Percentiles rank a stretch among this genome's conserved stretches.
Evolutionary conservation across 2,888 invertebrate genomes (phyloP).

Genomic region (Leptinotarsa juncta): DNA sequence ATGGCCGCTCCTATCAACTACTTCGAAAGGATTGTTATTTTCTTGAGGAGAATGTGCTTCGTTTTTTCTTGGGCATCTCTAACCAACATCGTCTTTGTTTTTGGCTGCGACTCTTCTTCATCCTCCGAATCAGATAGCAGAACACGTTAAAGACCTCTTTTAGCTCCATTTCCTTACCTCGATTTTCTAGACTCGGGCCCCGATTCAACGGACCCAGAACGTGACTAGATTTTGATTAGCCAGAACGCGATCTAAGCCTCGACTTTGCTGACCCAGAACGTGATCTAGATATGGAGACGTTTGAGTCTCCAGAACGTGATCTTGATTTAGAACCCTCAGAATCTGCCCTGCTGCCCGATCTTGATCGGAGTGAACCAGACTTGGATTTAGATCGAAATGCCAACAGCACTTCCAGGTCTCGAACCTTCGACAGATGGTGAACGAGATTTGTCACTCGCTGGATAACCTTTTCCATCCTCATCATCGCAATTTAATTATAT

Average conservation of each 20-base stretch:
- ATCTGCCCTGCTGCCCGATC: conserved; percentile 42
- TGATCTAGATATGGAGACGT: conserved; percentile 51
- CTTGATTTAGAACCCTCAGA: conserved; percentile 50
- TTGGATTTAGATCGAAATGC: conserved; percentile 59
- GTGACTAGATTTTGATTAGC: conserved; percentile 44
- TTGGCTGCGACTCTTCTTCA: conserved; percentile 59
- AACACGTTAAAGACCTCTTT: conserved; percentile 56
- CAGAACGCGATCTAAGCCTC: conserved; percentile 46
- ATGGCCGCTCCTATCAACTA: conserved; percentile 60
- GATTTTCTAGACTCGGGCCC: conserved; percentile 28
- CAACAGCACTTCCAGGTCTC: conserved; percentile 53
- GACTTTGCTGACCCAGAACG: conserved; percentile 40
- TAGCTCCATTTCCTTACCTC: conserved; percentile 61
- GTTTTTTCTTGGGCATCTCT: conserved; percentile 64
- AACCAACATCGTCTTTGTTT: conserved; percentile 64
- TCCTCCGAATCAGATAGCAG: conserved; percentile 73
- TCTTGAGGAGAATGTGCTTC: conserved; percentile 61
- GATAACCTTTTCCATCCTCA: conserved; percentile 38
- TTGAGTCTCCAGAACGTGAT: conserved; percentile 55
- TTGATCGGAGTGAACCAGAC: conserved; percentile 47
- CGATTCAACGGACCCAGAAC: neutral
- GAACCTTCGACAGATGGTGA: conserved; percentile 52
- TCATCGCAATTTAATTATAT: too few relatives aligned
- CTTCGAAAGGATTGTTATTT: conserved; percentile 75
- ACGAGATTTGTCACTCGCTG: conserved; percentile 48